Percentiles rank a stretch among this genome's conserved stretches.
phyloP scores from a whole-genome alignment of 2,797 vertebrate species.

The Pseudotriccus pelzelni region DNA sequence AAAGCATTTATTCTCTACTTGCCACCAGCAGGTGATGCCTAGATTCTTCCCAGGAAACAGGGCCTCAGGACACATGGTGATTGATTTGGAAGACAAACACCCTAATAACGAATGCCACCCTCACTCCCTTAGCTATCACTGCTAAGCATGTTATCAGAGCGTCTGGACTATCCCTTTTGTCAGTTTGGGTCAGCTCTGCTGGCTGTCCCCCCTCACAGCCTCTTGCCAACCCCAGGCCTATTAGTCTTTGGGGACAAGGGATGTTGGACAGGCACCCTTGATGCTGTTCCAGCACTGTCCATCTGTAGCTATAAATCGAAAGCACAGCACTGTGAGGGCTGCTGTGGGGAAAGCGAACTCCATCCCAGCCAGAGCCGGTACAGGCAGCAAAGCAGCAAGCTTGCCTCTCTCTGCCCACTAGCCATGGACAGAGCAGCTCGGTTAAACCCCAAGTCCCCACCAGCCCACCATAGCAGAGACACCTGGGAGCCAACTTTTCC shows the following conservation, averaged over 20 bases:
- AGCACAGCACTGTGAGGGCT: background rate
- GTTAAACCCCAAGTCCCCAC: background rate
- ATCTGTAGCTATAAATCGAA: background rate
- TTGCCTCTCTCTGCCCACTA: background rate
- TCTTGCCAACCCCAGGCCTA: background rate
- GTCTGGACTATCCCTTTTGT: background rate
- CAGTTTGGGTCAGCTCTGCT: background rate
- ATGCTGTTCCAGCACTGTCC: background rate
- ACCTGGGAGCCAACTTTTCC: background rate
- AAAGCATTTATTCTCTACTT: background rate
- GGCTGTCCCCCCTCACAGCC: background rate
- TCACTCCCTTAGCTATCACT: background rate
- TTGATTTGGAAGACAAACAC: background rate
- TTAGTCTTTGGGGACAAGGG: background rate
- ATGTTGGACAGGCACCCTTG: background rate
- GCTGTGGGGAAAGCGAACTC: background rate
- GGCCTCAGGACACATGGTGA: background rate
- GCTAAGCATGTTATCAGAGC: background rate
- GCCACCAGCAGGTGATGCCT: background rate
- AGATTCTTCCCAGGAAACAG: background rate
- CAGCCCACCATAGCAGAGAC: background rate
- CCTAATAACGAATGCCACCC: background rate
- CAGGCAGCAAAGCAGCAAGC: background rate
- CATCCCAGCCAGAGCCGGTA: background rate
- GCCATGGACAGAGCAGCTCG: background rate